Percentiles rank a stretch among this genome's conserved stretches.
Conservation (phyloP, 2,797 vertebrate genomes). For the Sebastolobus alascanus region DNA sequence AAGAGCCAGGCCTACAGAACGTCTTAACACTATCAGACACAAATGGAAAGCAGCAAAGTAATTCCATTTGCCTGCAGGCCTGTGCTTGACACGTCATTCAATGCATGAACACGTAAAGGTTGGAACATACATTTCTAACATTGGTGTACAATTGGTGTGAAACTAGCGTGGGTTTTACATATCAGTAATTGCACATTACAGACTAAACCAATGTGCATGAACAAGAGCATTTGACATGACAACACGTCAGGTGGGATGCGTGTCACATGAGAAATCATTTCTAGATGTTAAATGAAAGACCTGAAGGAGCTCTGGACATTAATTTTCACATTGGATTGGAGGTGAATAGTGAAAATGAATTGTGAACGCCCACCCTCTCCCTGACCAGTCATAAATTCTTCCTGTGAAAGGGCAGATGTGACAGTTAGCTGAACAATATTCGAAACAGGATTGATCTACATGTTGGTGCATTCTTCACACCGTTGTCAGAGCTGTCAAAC, state of each 20-base stretch:
- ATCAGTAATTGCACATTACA: neutral
- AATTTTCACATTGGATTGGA: conserved; percentile 58
- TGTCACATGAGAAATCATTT: conserved; percentile 11
- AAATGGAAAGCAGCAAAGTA: conserved; percentile 43
- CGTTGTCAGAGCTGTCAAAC: conserved; percentile 80
- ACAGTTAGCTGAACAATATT: conserved; percentile 75
- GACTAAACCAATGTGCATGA: neutral
- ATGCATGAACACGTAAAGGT: conserved; percentile 18
- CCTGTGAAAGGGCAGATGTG: conserved; percentile 79
- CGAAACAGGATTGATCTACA: conserved; percentile 79
- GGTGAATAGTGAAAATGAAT: conserved; percentile 67
- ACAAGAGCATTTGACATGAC: conserved; percentile 11
- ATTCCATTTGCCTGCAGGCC: conserved; percentile 58
- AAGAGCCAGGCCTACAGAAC: conserved; percentile 16
- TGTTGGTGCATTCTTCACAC: conserved; percentile 75
- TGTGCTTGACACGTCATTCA: conserved; percentile 38
- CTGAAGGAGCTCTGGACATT: conserved; percentile 39
- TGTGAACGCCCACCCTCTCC: conserved; percentile 47
- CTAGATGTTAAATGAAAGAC: conserved; percentile 40
- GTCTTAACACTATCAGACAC: conserved; percentile 15
- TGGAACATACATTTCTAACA: conserved; percentile 40
- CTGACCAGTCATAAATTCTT: conserved; percentile 73
- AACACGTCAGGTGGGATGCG: conserved; percentile 20
- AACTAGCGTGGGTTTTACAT: conserved; percentile 2
- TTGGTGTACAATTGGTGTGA: neutral